Conservation (phyloP, 2,888 invertebrate species). For the Drosophila demipolita region DNA sequence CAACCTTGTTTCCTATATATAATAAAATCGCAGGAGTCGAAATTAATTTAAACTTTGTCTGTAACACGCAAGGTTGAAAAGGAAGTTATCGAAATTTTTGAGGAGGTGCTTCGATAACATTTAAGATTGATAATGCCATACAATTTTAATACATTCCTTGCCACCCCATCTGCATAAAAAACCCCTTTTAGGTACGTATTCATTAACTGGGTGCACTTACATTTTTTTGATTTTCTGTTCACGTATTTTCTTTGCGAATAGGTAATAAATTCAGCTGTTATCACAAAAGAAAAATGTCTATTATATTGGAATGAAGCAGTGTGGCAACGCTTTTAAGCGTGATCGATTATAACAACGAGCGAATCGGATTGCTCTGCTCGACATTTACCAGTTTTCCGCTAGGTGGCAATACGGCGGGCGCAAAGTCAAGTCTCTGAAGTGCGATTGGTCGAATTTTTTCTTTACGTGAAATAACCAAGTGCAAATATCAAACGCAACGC, state of each 20-base stretch:
- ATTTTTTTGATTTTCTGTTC: not conserved
- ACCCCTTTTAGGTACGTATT: not conserved
- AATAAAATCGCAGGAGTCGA: conserved; percentile 50
- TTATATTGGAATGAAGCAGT: not conserved
- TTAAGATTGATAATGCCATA: conserved; percentile 15
- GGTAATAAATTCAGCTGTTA: not conserved
- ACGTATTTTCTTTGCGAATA: not conserved
- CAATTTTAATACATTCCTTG: conserved; percentile 1
- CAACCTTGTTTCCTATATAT: conserved; percentile 7
- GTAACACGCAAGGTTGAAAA: conserved; percentile 64
- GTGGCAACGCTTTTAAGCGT: conserved; percentile 32
- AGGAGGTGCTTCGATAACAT: conserved; percentile 18
- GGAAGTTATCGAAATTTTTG: conserved; percentile 38
- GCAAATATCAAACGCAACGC: conserved; percentile 62
- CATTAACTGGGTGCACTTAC: too few species aligned
- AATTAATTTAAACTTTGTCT: conserved; percentile 78
- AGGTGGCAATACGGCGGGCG: conserved; percentile 78
- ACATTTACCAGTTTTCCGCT: conserved; percentile 70
- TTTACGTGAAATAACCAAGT: conserved; percentile 69
- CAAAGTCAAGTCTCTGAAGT: conserved; percentile 64
- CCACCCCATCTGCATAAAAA: not conserved
- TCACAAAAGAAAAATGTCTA: not conserved
- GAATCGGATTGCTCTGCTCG: conserved; percentile 38
- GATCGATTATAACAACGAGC: conserved; percentile 42
- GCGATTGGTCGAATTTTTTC: conserved; percentile 67